Evolutionary conservation across 2,113 vertebrate species (phyloP), one percentile per base, ranked within the genome.

Genomic region (Butorides virescens): DNA sequence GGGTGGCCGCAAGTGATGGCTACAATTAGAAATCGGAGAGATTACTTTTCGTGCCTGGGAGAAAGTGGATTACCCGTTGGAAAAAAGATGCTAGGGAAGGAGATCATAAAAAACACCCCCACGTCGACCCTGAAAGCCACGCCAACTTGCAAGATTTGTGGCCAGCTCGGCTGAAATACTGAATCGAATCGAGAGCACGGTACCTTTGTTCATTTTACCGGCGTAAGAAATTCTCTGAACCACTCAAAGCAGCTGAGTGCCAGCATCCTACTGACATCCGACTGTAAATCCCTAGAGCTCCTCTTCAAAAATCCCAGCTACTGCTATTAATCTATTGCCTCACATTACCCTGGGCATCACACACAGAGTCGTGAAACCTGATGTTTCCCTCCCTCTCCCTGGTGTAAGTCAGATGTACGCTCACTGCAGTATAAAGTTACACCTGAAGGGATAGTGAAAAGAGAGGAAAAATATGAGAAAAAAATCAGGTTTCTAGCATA

Each of bases 1-100:
- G 99, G 99, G 90, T 99, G 99, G 68, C 99, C 99, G 5, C 99
- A 99, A 46, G 99, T 99, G 92, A 99, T 99, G 19, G 99, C 99
- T 99, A 44, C 21, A 91, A 96, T 11, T 27, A 68, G 90, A 97
- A 96, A 89, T 52, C 2, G 44, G 52, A 84, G 63, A 53, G 2
- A 15, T 93, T 49, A 94, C 8, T 32, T 61, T 14, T 26, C 9
- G 42, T 9, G 3, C 34, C 53, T 5, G 29, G 27, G 15, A 47
- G 18, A 25, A 53, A 7, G 27, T 0, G 11, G 47, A 21, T 49
- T 36, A 44, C 16, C 47, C 27, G 6, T 0, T 11, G 59, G 62
- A 22, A 80, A 80, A 42, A 55, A 13, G n/a, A 3, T 66, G 23
- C 37, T 20, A 5, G 21, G 26, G 19, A 15, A 58, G 13, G 7